Base-by-base conservation (phyloP, 2,797 vertebrate species). In the Ataeniobius toweri region DNA sequence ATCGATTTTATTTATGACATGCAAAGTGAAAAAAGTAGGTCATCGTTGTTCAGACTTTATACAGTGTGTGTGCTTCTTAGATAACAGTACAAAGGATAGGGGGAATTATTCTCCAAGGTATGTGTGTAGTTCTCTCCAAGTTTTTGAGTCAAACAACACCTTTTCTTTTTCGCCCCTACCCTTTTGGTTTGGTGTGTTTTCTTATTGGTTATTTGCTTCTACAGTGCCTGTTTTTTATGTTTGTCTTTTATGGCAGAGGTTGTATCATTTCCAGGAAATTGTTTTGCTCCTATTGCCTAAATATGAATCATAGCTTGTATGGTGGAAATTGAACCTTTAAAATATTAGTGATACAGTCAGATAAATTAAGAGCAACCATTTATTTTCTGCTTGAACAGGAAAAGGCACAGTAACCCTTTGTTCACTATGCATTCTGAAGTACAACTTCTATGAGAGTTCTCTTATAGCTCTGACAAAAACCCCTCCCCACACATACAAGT, bases 1-100 rank as follows among this genome's bases (percentile, higher is more conserved):
- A 93, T 89, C 91, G 93, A 89, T 94, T 93, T 94, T 94, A 93
- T 94, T 93, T 87, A 93, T 93, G 75, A 77, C 83, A 83, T 92
- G 89, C 93, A 80, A 90, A 93, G 89, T 90, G 86, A 87, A 89
- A 91, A 94, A 95, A 95, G 80, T 94, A 94, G 94, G 94, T 90
- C 94, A 94, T 90, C 81, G 16, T 77, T 89, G 91, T 86, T 93
- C 86, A 92, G 88, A 91, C 86, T 86, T 87, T 84, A 91, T 89
- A 73, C 89, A 88, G 90, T 90, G 89, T 80, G 88, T 91, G 88
- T 88, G 85, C 90, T 91, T 86, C 90, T 93, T 91, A 94, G 94
- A 93, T 92, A 94, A 88, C 87, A 90, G 92, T 85, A 86, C 86
- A 85, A 82, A 81, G 85, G 80, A 89, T 86, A 81, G 68, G 41